Percentiles rank a stretch among this genome's conserved stretches.
Evolutionary conservation across 2,888 invertebrate genomes (phyloP).

Genomic region (Ditylenchus weischeri): DNA sequence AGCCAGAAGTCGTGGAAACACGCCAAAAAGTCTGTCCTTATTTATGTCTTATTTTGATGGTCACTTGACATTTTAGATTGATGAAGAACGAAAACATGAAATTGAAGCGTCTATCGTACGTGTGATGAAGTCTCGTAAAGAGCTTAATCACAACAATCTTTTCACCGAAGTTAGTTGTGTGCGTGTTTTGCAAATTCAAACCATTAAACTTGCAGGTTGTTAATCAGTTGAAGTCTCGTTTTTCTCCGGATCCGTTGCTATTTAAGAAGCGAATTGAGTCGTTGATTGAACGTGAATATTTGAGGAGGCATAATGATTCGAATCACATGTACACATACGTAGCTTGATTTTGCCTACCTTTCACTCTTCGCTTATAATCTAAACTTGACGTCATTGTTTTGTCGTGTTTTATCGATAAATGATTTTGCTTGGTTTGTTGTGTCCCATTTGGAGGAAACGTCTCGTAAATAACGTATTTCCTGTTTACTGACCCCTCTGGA

Average conservation of each 20-base stretch:
- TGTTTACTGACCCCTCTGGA: no score
- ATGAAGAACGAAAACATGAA: constrained; percentile 97
- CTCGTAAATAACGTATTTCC: no score
- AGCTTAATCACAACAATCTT: constrained; percentile 79
- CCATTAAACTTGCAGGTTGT: constrained; percentile 67
- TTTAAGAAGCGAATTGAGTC: constrained; percentile 99
- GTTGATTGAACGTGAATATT: constrained; percentile 95
- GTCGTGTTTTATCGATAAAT: neutral
- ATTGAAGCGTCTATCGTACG: constrained; percentile 98
- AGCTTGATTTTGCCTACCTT: constrained; percentile 27
- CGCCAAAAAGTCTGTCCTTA: constrained; percentile 66
- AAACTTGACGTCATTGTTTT: no score
- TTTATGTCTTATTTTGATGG: no score
- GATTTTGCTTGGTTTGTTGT: neutral
- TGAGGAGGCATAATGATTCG: constrained; percentile 94
- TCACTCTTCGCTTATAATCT: no score
- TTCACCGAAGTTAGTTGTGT: constrained; percentile 76
- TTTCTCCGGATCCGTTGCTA: constrained; percentile 92
- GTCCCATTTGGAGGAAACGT: no score
- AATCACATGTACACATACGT: constrained; percentile 60
- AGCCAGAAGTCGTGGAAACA: constrained; percentile 97
- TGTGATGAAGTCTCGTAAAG: constrained; percentile 96
- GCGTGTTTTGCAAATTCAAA: neutral
- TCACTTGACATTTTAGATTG: constrained; percentile 65
- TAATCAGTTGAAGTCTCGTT: constrained; percentile 89